Evolutionary conservation across 1,140 invertebrate genomes (phyloP).

Genomic region (Aphaenogaster ashmeadi): DNA sequence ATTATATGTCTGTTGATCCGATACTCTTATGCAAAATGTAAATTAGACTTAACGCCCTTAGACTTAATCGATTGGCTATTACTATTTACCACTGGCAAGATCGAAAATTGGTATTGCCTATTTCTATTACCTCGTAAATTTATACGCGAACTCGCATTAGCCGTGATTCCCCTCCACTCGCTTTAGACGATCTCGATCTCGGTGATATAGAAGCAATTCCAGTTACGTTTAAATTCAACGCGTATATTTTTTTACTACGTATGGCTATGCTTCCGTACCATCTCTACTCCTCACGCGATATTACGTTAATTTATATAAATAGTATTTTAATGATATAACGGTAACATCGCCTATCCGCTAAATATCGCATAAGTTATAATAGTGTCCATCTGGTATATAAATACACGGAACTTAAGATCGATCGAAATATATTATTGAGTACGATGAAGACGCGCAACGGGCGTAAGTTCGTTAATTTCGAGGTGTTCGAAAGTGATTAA

Average conservation of each 20-base stretch:
- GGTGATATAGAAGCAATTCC: constrained; percentile 62
- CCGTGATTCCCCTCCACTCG: background rate
- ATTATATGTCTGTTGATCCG: constrained; percentile 45
- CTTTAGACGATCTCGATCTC: constrained; percentile 8
- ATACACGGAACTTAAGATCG: constrained; percentile 65
- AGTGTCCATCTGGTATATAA: constrained; percentile 77
- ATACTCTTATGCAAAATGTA: constrained; percentile 36
- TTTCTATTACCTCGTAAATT: constrained; percentile 32
- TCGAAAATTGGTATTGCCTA: constrained; percentile 38
- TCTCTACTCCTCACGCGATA: constrained; percentile 78
- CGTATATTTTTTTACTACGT: constrained; percentile 69
- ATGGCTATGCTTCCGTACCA: constrained; percentile 74
- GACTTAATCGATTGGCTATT: constrained; percentile 34
- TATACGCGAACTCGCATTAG: constrained; percentile 25
- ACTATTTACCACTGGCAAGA: constrained; percentile 41
- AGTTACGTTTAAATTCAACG: constrained; percentile 78
- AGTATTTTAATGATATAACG: constrained; percentile 86
- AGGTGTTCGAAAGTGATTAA: background rate
- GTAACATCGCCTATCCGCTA: constrained; percentile 84
- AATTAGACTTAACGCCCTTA: constrained; percentile 33
- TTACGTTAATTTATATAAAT: constrained; percentile 86
- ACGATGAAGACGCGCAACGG: constrained; percentile 16
- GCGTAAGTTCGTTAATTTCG: background rate
- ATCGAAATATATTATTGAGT: constrained; percentile 60
- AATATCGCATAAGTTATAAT: constrained; percentile 76